Evolutionary conservation across 2,797 vertebrate genomes (phyloP).

Genomic region (Peromyscus melanophrys): DNA sequence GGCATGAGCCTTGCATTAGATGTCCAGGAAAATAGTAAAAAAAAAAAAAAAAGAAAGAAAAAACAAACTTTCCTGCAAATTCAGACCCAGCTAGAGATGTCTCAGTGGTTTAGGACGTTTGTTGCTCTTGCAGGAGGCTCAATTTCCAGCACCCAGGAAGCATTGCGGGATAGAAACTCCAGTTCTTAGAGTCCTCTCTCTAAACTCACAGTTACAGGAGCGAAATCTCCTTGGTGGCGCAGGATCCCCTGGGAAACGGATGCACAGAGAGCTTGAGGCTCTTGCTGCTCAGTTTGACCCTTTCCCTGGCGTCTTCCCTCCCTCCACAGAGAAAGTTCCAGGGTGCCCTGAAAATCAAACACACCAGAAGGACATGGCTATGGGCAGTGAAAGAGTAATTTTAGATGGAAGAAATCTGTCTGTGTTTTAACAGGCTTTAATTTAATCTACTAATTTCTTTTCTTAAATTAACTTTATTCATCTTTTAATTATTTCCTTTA

Average conservation of each 20-base stretch:
- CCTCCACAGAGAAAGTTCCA: neutral
- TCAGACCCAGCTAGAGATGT: neutral
- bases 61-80: neutral
- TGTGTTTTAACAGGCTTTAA: neutral
- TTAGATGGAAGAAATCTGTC: neutral
- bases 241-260: neutral
- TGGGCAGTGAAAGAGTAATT: constrained; percentile 34
- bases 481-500: neutral
- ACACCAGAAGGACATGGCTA: neutral
- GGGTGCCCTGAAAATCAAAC: neutral
- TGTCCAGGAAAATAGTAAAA: neutral
- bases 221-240: neutral
- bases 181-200: neutral
- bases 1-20: neutral
- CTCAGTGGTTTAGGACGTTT: neutral
- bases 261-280: neutral
- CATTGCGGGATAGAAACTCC: neutral
- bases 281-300: neutral
- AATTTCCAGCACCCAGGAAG: neutral
- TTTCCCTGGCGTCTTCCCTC: neutral
- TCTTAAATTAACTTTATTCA: neutral
- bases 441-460: neutral
- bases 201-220: neutral
- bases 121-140: neutral
- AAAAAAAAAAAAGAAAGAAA: neutral